phyloP scores from a whole-genome alignment of 2,797 vertebrate genomes.

The Capromys pilorides region DNA sequence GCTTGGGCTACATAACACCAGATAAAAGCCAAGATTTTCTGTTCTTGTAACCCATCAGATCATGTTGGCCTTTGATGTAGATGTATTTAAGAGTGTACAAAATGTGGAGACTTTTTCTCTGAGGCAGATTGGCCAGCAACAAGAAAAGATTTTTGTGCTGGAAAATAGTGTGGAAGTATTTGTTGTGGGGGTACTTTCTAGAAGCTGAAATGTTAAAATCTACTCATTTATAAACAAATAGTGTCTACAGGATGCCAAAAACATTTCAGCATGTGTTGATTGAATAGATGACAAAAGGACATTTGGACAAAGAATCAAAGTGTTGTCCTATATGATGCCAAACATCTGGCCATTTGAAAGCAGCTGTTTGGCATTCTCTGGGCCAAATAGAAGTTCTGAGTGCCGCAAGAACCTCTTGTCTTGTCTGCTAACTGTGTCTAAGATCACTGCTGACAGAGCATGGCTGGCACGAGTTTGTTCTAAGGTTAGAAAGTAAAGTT shows the following conservation, averaged over 20 bases:
- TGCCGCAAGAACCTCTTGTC: not conserved
- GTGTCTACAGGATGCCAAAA: not conserved
- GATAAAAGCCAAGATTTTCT: slow-evolving; percentile 4
- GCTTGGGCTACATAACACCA: not conserved
- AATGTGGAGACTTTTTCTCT: not conserved
- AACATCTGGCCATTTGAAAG: slow-evolving; percentile 70
- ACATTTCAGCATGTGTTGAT: slow-evolving; percentile 7
- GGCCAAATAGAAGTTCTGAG: slow-evolving; percentile 39
- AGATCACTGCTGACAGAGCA: not conserved
- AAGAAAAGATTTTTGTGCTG: not conserved
- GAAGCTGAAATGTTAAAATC: slow-evolving; percentile 54
- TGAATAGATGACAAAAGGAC: slow-evolving; percentile 50
- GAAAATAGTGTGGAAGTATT: slow-evolving; percentile 19
- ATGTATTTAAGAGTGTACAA: slow-evolving; percentile 43
- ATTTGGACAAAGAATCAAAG: slow-evolving; percentile 61
- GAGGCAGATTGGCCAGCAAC: slow-evolving; percentile 36
- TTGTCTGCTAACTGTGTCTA: not conserved
- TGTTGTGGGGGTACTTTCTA: not conserved
- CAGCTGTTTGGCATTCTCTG: slow-evolving; percentile 53
- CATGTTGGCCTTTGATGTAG: slow-evolving; percentile 27
- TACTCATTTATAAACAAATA: slow-evolving; percentile 21
- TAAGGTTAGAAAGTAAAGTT: not conserved
- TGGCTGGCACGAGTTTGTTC: not conserved
- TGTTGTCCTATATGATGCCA: slow-evolving; percentile 50
- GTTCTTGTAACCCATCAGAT: not conserved